These are phyloP conservation scores for Fratercula arctica DNA, from an alignment of 2,797 vertebrate species.

Conservation along the genomic window DNA sequence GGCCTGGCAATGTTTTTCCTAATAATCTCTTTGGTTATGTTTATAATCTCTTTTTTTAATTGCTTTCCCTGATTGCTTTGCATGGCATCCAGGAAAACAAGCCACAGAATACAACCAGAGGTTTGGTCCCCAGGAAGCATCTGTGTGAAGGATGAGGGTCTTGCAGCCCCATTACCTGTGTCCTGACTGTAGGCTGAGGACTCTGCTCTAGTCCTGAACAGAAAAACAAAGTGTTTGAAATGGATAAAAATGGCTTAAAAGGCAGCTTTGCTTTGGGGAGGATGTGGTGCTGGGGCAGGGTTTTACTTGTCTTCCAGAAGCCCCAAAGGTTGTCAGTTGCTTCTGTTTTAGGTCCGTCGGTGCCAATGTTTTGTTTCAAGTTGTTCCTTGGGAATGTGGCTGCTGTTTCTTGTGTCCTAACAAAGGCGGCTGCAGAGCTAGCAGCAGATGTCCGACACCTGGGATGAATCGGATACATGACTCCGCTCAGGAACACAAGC, in stretches of 20 bases:
- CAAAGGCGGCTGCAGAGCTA: background rate
- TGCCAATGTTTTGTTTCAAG: background rate
- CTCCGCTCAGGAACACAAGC: background rate
- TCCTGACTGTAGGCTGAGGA: background rate
- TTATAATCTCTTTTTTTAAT: background rate
- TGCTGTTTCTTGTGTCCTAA: background rate
- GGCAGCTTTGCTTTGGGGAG: background rate
- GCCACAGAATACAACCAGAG: background rate
- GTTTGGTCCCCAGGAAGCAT: background rate
- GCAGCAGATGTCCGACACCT: constrained; percentile 56
- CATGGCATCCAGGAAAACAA: background rate
- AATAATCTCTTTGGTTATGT: background rate
- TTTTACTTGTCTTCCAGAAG: background rate
- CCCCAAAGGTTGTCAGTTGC: background rate
- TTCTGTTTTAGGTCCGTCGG: background rate
- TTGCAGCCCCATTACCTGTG: accelerated
- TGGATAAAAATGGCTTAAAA: background rate
- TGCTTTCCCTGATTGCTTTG: background rate
- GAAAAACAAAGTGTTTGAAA: background rate
- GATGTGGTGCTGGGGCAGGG: background rate
- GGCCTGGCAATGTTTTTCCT: background rate
- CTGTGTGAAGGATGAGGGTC: background rate
- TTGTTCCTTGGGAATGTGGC: background rate
- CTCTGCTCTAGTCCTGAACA: background rate
- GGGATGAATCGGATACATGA: constrained; percentile 18